phyloP scores from a whole-genome alignment of 2,113 vertebrate genomes.

The Garra rufa region DNA sequence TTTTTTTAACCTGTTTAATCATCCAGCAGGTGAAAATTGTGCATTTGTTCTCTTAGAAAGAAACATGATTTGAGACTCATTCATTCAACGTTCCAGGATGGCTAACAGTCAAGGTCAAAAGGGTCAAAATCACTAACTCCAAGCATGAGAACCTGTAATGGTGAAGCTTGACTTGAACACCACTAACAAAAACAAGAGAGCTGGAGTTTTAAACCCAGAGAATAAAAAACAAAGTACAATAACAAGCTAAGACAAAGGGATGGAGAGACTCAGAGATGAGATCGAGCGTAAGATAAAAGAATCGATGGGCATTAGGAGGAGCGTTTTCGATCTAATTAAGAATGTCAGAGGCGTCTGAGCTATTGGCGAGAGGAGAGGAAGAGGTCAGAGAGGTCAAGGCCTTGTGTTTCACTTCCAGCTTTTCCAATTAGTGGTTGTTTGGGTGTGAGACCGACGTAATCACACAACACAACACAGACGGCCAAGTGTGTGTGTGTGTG shows the following conservation, averaged over 20 bases:
- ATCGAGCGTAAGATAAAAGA: constrained; percentile 24
- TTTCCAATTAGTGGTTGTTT: constrained; percentile 36
- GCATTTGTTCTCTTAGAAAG: not conserved
- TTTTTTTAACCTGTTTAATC: not conserved
- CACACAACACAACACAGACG: not conserved
- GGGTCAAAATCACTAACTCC: not conserved
- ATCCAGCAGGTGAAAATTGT: not conserved
- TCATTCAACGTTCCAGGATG: not conserved
- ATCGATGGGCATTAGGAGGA: constrained; percentile 26
- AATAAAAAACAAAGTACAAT: not conserved
- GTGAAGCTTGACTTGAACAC: not conserved
- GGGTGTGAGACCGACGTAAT: constrained; percentile 21
- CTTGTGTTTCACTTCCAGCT: constrained; percentile 41
- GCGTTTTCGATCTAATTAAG: constrained; percentile 34
- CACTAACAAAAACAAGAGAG: not conserved
- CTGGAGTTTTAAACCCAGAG: not conserved
- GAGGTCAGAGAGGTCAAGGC: constrained; percentile 18
- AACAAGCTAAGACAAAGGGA: constrained; percentile 8
- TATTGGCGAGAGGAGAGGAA: constrained; percentile 26
- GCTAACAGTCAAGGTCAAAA: not conserved
- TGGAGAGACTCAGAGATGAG: constrained; percentile 4
- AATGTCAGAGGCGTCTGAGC: constrained; percentile 15
- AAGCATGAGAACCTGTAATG: not conserved
- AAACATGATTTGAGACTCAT: not conserved
- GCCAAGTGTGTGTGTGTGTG: not conserved